Evolutionary conservation across 2,888 invertebrate species (phyloP).

Genomic region (Tridacna gigas): DNA sequence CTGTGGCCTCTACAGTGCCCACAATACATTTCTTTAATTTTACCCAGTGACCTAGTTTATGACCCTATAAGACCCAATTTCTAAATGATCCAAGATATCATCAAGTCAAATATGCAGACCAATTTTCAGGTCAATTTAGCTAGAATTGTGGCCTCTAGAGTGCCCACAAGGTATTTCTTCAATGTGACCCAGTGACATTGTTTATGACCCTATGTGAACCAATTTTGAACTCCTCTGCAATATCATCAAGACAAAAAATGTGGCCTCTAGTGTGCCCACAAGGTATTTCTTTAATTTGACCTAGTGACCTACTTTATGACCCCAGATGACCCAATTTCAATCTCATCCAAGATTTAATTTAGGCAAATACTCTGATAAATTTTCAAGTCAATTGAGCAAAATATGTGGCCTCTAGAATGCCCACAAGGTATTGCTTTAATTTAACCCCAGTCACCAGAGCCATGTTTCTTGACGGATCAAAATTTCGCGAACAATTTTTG

Average conservation of each 20-base stretch:
- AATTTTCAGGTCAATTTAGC: background rate
- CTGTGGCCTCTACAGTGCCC: background rate
- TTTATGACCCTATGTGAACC: constrained; percentile 2
- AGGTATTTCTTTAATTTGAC: background rate
- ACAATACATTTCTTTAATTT: background rate
- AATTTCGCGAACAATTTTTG: too few species aligned
- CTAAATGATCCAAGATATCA: background rate
- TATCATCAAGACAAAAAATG: background rate
- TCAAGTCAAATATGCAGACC: background rate
- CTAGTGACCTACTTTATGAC: background rate
- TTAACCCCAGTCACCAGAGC: background rate
- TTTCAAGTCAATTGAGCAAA: background rate
- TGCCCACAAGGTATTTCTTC: background rate
- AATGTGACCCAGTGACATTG: background rate
- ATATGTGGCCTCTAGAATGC: background rate
- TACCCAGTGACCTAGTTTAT: background rate
- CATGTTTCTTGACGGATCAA: background rate
- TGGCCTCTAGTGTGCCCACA: background rate
- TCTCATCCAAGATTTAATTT: background rate
- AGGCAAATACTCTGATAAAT: background rate
- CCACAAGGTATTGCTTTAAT: background rate
- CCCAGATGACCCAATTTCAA: too few species aligned
- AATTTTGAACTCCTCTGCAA: background rate
- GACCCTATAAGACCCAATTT: background rate
- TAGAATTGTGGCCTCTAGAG: background rate